Conservation (phyloP, 2,888 invertebrate species). For the Slavum lentiscoides region DNA sequence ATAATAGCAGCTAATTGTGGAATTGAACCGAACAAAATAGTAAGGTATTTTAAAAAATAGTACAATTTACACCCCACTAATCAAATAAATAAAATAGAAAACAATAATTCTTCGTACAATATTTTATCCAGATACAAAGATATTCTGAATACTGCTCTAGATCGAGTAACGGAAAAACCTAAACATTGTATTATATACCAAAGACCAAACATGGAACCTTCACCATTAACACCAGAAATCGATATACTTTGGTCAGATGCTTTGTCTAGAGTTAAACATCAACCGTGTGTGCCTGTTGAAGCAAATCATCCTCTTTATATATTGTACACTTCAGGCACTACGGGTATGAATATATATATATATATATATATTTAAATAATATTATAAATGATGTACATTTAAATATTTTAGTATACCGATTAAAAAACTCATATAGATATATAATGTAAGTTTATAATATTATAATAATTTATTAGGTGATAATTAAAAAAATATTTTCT, state of each 20-base stretch:
- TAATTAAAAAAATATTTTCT: no score
- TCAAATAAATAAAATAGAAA: neutral
- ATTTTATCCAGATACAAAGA: slow-evolving; percentile 68
- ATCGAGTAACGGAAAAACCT: slow-evolving; percentile 72
- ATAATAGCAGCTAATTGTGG: slow-evolving; percentile 90
- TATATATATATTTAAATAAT: no score
- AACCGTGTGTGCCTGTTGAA: slow-evolving; percentile 81
- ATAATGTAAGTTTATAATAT: no score
- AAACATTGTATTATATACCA: slow-evolving; percentile 82
- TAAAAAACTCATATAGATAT: no score
- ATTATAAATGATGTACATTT: no score
- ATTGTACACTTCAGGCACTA: slow-evolving; percentile 89
- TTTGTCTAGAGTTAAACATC: slow-evolving; percentile 67
- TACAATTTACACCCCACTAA: neutral
- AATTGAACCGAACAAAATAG: slow-evolving; percentile 81
- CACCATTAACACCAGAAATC: slow-evolving; percentile 66
- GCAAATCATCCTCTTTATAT: slow-evolving; percentile 90
- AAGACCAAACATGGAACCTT: slow-evolving; percentile 70
- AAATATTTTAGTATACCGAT: no score
- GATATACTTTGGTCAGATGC: slow-evolving; percentile 82
- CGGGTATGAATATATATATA: slow-evolving; percentile 62
- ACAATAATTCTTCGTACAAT: neutral
- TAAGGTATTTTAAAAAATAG: slow-evolving; percentile 64
- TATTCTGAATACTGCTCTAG: slow-evolving; percentile 80
- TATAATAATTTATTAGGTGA: no score